Base-by-base conservation (phyloP, 1,140 invertebrate genomes). In the Acromyrmex heyeri region DNA sequence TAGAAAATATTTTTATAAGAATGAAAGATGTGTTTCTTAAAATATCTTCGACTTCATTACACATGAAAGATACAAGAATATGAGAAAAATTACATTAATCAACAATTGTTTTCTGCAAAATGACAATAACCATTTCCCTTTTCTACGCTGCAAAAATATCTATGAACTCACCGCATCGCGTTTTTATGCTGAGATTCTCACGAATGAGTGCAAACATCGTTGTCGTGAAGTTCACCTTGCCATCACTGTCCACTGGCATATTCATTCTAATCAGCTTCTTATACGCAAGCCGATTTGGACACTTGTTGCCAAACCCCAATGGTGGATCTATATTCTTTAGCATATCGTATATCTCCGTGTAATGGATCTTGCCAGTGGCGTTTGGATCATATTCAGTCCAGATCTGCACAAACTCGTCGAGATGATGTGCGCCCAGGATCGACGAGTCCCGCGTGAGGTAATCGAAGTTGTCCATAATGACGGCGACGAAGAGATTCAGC, bases 401-500 rank as follows among this genome's bases (percentile, higher is more conserved):
- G 95, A 99, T 99, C 93, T 99, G 96, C 88, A 99, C 99, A 96
- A 99, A 99, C 96, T 99, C 99, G 95, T 99, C 99, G 91, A 99
- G 97, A 96, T 99, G 99, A 97, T 99, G 99, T 85, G 99, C 99
- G 75, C 99, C 99, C 90, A 99, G 96, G 94, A 99, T 99, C 88
- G 99, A 99, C 65, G 99, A 99, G 96, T 99, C 99, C 93, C 99
- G 96, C 69, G 99, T 99, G 91, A 99, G 96, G 96, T 99, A 99
- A 96, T 99, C 99, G 95, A 99, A 99, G 96, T 99, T 99, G 96
- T 99, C 99, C 99, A 99, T 99, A 94, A 99, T 99, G 94, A 99
- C 99, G 94, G 99, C 99, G 93, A 99, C 99, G 96, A 99, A 99
- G 92, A 99, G 97, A 96, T 99, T 99, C 94, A 99, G 97, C 99